These are phyloP conservation scores for Kradibia gibbosae DNA, from an alignment of 1,140 invertebrate genomes.

Conservation along the genomic window DNA sequence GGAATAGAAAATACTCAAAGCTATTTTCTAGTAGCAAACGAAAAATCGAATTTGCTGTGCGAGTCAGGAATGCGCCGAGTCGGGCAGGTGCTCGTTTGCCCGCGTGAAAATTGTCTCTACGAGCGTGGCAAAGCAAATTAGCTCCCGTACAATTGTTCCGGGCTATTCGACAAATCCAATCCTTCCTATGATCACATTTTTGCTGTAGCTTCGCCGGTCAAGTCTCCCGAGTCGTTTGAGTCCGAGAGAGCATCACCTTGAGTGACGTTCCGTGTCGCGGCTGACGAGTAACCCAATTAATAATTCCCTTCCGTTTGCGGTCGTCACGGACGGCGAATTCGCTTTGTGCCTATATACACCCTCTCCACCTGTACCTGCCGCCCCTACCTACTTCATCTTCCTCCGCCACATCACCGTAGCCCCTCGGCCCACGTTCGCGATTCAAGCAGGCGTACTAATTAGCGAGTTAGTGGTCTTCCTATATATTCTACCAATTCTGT, in stretches of 20 bases:
- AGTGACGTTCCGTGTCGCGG: conserved; percentile 38
- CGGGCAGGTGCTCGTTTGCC: no score
- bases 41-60: neutral
- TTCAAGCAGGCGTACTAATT: conserved; percentile 36
- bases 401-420: neutral
- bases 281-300: conserved; percentile 34
- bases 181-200: neutral
- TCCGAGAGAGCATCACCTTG: neutral
- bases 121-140: neutral
- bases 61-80: neutral
- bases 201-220: neutral
- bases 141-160: neutral
- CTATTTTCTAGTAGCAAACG: neutral
- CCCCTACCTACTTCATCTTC: no score
- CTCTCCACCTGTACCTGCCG: neutral
- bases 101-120: neutral
- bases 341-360: no score
- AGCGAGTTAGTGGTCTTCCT: conserved; percentile 35
- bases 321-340: neutral
- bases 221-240: neutral
- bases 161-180: neutral
- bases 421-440: no score
- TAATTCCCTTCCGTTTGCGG: conserved; percentile 38
- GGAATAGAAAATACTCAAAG: neutral
- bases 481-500: conserved; percentile 36